phyloP scores from a whole-genome alignment of 2,797 vertebrate genomes.

The Ciconia nigra region DNA sequence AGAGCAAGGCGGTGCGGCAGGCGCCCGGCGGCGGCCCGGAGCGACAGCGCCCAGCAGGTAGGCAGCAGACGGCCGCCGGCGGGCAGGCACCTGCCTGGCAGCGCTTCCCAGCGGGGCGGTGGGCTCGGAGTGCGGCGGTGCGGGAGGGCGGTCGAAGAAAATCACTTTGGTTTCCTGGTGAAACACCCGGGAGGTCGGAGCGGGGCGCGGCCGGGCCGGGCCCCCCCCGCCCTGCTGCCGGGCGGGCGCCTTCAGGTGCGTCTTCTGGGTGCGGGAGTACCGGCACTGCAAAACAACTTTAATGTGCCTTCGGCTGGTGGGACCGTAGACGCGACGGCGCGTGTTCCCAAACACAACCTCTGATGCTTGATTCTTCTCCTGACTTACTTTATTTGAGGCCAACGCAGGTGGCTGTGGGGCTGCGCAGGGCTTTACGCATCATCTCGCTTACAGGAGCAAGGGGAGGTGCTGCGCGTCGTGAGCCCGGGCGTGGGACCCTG shows the following conservation, averaged over 20 bases:
- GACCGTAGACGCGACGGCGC: fast-evolving
- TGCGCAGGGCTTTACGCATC: not conserved
- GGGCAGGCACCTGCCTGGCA: not conserved
- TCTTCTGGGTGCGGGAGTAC: not conserved
- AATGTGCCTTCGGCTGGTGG: not conserved
- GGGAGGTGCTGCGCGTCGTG: fast-evolving
- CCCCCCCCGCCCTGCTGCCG: no score
- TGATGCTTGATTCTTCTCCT: not conserved
- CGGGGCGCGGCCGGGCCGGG: not conserved
- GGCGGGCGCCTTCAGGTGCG: not conserved
- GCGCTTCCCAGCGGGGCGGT: not conserved
- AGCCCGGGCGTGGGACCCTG: not conserved
- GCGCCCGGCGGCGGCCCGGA: not conserved
- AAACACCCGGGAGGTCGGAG: not conserved
- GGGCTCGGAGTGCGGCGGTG: not conserved
- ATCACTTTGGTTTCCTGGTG: not conserved
- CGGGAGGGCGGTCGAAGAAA: not conserved
- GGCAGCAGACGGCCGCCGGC: not conserved
- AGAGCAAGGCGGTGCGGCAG: not conserved
- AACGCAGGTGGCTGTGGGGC: not conserved
- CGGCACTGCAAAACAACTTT: fast-evolving
- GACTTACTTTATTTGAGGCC: not conserved
- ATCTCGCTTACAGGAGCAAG: fast-evolving
- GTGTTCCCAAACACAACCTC: not conserved
- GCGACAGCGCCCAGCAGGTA: not conserved